Evolutionary conservation across 2,797 vertebrate species (phyloP), one percentile per base, ranked within the genome.

Genomic region (Clamator glandarius): DNA sequence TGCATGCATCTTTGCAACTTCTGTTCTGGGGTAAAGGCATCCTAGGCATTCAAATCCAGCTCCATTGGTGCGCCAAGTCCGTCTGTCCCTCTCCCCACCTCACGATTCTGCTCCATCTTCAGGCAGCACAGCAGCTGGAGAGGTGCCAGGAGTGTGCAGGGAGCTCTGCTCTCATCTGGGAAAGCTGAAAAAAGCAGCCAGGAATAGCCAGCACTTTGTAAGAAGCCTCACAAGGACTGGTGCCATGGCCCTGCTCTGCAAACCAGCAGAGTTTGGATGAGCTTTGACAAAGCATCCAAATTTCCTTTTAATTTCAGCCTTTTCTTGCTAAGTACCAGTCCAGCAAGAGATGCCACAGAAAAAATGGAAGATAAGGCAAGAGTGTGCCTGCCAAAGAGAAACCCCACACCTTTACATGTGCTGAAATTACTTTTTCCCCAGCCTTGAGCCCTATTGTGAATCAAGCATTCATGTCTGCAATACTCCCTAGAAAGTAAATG

Each of bases 191-290:
- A 69, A 74, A 74, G 57, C 59, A 80, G 36, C 48, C 68, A 90
- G 80, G 87, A 95, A 89, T 64, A 86, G 42, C 70, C 67, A 87
- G 52, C 1, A 2, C 89, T 95, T 87, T 1, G 0, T 44, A 64
- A 64, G 62, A 23, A 54, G 39, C 64, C 44, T 84, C 61, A 15
- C 1, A 1, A 58, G 48, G 36, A 57, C 74, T 67, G 63, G 73
- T 3, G 0, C 61, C 2, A 0, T 0, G 2, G 80, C 66, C 88
- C 23, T 0, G 0, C 4, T 23, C 77, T 57, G 74, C 42, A 50
- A 90, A 81, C 61, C 75, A 85, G 36, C 0, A 0, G 35, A 77
- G 72, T 63, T 78, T 82, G 64, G 72, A 52, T 87, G 72, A 73
- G 58, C 55, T 91, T 52, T 61, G 66, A 39, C 4, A 5, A 89